Evolutionary conservation across 2,797 vertebrate species (phyloP), one percentile per base, ranked within the genome.

Genomic region (Pterois miles): DNA sequence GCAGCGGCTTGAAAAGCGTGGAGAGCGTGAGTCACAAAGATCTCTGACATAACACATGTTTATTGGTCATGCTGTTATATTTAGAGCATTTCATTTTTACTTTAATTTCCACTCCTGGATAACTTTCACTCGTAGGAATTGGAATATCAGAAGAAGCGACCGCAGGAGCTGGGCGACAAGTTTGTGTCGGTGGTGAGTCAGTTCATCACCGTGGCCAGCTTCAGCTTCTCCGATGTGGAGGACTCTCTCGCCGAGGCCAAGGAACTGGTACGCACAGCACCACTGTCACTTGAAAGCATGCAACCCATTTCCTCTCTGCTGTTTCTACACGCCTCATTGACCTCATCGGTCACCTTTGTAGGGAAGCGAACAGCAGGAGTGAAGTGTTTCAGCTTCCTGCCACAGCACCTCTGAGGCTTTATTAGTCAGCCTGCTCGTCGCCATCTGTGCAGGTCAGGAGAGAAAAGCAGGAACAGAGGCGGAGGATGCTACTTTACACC

Each of bases 121-220:
- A 23, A 3, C 62, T 62, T 48, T 20, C 5, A 2, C 25, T 53
- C 13, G 4, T 14, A 99, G 98, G 98, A 99, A 88, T 89, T 99
- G 83, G 98, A 98, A 8, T 99, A 95, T 91, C 98, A 99, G 96
- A 98, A 96, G 93, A 95, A 95, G 73, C 95, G 96, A 73, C 93
- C 96, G 22, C 94, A 96, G 48, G 95, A 96, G 79, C 82, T 93
- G 0, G 98, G 97, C 0, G 98, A 99, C 91, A 99, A 99, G 93
- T 99, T 99, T 86, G 97, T 99, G 85, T 96, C 97, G 0, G 98
- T 99, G 1, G 98, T 99, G 93, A 99, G 98, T 94, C 98, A 99
- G 94, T 99, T 99, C 92, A 96, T 99, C 95, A 98, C 98, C 0
- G 89, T 99, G 78, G 98, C 98, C 88, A 98, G 98, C 93, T 99